Evolutionary conservation across 2,888 invertebrate genomes (phyloP).

Genomic region (Volucella inanis): DNA sequence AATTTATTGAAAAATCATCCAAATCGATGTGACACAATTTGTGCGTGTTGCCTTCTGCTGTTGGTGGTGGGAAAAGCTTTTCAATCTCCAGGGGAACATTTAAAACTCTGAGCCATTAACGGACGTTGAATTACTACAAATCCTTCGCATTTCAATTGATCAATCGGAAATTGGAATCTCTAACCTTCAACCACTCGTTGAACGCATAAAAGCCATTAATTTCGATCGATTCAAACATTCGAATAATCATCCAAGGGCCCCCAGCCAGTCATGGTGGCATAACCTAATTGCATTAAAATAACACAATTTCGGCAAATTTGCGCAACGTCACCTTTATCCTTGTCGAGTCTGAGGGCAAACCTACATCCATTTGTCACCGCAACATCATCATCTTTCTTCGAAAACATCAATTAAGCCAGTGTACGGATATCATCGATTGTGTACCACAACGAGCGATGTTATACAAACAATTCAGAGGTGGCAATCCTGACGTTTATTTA

Average conservation of each 20-base stretch:
- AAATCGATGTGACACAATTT: no score
- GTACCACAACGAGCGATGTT: slow-evolving; percentile 50
- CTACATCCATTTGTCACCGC: slow-evolving; percentile 62
- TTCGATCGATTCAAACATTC: slow-evolving; percentile 32
- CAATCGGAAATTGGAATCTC: slow-evolving; percentile 59
- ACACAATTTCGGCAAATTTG: slow-evolving; percentile 51
- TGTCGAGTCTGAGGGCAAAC: slow-evolving; percentile 36
- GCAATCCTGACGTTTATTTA: slow-evolving; percentile 53
- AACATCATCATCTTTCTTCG: slow-evolving; percentile 67
- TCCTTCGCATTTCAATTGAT: slow-evolving; percentile 46
- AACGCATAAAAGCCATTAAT: slow-evolving; percentile 47
- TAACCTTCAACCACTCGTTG: slow-evolving; percentile 51
- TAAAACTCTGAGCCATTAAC: slow-evolving; percentile 13
- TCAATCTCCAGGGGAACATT: not conserved
- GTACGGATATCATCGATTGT: slow-evolving; percentile 66
- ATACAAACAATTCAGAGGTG: slow-evolving; percentile 50
- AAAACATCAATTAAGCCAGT: slow-evolving; percentile 70
- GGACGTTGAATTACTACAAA: slow-evolving; percentile 43
- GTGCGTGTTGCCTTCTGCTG: no score
- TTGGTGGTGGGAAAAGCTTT: not conserved
- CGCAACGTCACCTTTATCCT: slow-evolving; percentile 41
- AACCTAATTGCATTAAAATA: slow-evolving; percentile 63
- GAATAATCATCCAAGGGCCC: slow-evolving; percentile 24
- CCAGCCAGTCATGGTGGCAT: slow-evolving; percentile 10
- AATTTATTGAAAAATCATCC: no score